Percentiles rank a stretch among this genome's conserved stretches.
These are phyloP conservation scores for Euwallacea similis DNA, from an alignment of 1,140 invertebrate species.

Conservation along the genomic window DNA sequence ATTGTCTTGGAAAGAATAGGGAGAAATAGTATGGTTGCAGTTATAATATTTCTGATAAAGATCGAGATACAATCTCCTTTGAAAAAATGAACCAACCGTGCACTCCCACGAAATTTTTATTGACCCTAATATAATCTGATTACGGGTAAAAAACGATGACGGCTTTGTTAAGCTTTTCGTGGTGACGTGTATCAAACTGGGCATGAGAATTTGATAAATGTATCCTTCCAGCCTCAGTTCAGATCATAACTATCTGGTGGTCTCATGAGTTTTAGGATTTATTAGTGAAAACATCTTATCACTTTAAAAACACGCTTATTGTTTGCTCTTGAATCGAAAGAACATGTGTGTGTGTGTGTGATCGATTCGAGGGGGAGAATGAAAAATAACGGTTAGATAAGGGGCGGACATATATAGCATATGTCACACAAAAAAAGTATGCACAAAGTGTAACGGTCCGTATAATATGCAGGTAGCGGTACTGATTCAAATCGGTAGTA, in stretches of 20 bases:
- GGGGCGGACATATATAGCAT: conserved; percentile 2
- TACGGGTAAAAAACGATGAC: conserved; percentile 22
- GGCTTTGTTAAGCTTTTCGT: conserved; percentile 20
- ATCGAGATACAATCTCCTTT: conserved; percentile 5
- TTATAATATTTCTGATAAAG: conserved; percentile 19
- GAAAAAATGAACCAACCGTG: conserved; percentile 24
- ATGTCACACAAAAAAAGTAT: conserved; percentile 15
- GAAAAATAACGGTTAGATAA: conserved; percentile 24
- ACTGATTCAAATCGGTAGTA: conserved; percentile 24
- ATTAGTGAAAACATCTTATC: no score
- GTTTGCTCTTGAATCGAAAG: no score
- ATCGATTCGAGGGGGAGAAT: conserved; percentile 15
- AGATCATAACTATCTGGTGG: no score
- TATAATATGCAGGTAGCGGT: conserved; percentile 28
- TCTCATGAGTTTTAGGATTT: no score
- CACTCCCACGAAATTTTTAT: conserved; percentile 33
- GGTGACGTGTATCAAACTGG: conserved; percentile 30
- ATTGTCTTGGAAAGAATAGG: conserved; percentile 18
- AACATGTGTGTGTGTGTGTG: neutral
- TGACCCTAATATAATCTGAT: conserved; percentile 36
- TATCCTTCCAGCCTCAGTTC: neutral
- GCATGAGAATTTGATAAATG: conserved; percentile 11
- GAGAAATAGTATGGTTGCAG: conserved; percentile 19
- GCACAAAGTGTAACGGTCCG: conserved; percentile 22
- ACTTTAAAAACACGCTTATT: no score